Evolutionary conservation across 1,140 invertebrate genomes (phyloP).

Genomic region (Conus betulinus): DNA sequence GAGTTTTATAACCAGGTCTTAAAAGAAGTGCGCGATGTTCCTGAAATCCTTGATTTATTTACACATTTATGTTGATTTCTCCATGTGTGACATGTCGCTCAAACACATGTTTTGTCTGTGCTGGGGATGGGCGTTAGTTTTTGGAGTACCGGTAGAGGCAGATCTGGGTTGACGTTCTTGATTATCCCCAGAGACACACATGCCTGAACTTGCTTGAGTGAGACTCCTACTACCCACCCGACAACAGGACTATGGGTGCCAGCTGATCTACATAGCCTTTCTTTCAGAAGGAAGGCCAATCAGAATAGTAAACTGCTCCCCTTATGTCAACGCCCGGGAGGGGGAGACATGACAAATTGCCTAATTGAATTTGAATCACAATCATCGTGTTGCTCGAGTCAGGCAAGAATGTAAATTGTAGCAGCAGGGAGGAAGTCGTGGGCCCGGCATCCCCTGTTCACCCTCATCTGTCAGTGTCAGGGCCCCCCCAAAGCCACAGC

Average conservation of each 20-base stretch:
- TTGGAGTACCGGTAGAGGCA: no score
- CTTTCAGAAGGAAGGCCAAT: not conserved
- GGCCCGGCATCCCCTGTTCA: not conserved
- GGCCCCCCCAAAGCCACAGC: not conserved
- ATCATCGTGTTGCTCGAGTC: conserved; percentile 25
- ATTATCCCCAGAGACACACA: no score
- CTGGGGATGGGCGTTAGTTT: no score
- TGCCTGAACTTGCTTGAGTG: no score
- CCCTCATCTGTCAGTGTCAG: conserved; percentile 23
- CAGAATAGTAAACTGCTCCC: not conserved
- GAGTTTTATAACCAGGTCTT: no score
- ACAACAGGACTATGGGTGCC: not conserved
- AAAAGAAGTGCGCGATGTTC: no score
- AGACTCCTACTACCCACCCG: no score
- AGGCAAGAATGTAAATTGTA: conserved; percentile 29
- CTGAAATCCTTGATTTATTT: no score
- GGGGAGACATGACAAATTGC: conserved; percentile 19
- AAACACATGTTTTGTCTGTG: no score
- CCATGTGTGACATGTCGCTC: no score
- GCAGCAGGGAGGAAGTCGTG: not conserved
- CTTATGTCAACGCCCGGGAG: not conserved
- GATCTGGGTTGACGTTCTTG: no score
- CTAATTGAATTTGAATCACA: conserved; percentile 33
- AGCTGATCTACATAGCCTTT: not conserved
- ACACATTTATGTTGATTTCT: no score